A percentile compares a stretch with the other conserved stretches of the same genome.
Conservation (phyloP, 2,888 invertebrate genomes). For the Dryobotodes eremita region DNA sequence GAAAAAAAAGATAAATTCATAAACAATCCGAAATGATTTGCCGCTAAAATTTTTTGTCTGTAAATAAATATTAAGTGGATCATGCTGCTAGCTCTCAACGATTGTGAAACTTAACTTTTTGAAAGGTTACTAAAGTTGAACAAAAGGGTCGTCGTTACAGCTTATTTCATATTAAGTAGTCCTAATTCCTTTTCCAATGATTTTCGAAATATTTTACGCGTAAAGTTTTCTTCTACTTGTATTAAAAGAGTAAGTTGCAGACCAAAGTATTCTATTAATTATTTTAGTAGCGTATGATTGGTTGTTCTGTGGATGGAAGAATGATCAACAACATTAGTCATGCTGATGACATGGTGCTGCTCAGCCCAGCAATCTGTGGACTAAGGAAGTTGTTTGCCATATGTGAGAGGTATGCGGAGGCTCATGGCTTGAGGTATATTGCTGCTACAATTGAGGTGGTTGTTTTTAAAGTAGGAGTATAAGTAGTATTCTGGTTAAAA, state of each 20-base stretch:
- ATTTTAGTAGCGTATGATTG: no score
- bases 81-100: background rate
- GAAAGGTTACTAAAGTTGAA: constrained; percentile 13
- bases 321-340: no score
- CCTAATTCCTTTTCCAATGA: background rate
- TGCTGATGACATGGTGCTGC: no score
- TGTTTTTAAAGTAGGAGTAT: no score
- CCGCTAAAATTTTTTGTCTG: background rate
- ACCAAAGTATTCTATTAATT: no score
- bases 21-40: background rate
- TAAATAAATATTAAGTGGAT: background rate
- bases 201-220: background rate
- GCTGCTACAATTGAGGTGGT: no score
- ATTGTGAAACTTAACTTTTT: background rate
- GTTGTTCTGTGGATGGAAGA: no score
- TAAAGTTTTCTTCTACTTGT: background rate
- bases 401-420: no score
- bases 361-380: no score
- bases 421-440: no score
- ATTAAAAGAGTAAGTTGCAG: background rate
- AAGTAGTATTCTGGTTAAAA: no score
- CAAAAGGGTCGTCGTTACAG: background rate
- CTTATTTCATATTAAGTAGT: background rate
- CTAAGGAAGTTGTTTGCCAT: no score
- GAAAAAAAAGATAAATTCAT: background rate